Percentiles rank a stretch among this genome's conserved stretches.
Evolutionary conservation across 2,113 vertebrate genomes (phyloP).

Genomic region (Ammodytes marinus): DNA sequence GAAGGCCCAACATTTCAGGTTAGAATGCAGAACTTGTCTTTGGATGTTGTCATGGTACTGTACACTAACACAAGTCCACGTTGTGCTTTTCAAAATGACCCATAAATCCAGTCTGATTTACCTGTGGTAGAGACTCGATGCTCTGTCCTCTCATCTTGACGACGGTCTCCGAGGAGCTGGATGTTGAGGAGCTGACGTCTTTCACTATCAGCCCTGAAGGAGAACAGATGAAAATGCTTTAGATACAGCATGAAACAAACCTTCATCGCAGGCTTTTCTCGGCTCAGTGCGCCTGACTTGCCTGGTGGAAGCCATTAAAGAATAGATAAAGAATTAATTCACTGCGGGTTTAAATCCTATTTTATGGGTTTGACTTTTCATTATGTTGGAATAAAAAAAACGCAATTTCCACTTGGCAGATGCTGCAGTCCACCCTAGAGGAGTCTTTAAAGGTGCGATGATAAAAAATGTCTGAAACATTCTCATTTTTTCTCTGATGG

Average conservation of each 20-base stretch:
- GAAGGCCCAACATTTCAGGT: too few species aligned
- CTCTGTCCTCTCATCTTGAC: slow-evolving; percentile 97
- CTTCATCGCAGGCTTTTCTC: neutral
- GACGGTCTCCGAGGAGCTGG: slow-evolving; percentile 97
- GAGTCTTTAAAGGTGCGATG: too few species aligned
- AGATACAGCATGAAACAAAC: neutral
- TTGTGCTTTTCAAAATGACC: neutral
- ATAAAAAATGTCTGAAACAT: too few species aligned
- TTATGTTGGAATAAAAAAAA: neutral
- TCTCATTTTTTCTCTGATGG: too few species aligned
- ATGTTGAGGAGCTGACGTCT: slow-evolving; percentile 96
- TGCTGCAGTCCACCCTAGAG: neutral
- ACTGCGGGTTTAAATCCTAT: neutral
- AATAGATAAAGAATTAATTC: neutral
- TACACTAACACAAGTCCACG: too few species aligned
- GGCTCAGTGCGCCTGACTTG: neutral
- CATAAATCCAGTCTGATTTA: slow-evolving; percentile 58
- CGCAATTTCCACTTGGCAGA: neutral
- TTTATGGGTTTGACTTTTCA: neutral
- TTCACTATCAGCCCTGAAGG: slow-evolving; percentile 94
- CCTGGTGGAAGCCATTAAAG: neutral
- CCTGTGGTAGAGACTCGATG: slow-evolving; percentile 97
- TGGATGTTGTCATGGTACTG: neutral
- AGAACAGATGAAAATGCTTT: slow-evolving; percentile 3
- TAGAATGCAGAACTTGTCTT: neutral